Evolutionary conservation across 2,797 vertebrate species (phyloP).

Genomic region (Pseudochirops cupreus): DNA sequence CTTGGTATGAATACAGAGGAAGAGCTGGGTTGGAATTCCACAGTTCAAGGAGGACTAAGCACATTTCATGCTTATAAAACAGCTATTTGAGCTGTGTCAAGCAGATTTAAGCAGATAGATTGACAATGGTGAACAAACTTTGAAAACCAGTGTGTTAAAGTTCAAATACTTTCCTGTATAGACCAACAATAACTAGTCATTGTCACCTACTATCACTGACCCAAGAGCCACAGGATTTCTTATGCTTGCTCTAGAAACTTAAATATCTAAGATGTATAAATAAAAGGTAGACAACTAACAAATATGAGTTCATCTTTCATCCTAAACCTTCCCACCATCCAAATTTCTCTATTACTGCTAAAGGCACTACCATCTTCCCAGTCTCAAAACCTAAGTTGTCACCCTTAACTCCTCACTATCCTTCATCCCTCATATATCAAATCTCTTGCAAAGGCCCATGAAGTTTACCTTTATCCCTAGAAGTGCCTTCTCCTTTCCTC

Average conservation of each 20-base stretch:
- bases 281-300: background rate
- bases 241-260: background rate
- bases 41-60: background rate
- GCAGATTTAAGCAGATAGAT: background rate
- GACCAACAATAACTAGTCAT: background rate
- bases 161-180: background rate
- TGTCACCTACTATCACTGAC: background rate
- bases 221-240: background rate
- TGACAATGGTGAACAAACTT: background rate
- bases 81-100: background rate
- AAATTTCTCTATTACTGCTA: background rate
- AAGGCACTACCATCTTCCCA: background rate
- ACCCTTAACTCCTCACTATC: background rate
- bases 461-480: background rate
- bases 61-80: background rate
- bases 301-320: background rate
- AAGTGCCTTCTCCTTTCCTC: background rate
- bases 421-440: background rate
- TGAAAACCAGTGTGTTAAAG: background rate
- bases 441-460: background rate
- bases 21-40: background rate
- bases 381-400: background rate
- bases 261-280: background rate
- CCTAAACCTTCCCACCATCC: background rate
- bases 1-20: background rate